A percentile compares a stretch with the other conserved stretches of the same genome.
Evolutionary conservation across 2,797 vertebrate genomes (phyloP).

Genomic region (Scomberomorus guttatus): DNA sequence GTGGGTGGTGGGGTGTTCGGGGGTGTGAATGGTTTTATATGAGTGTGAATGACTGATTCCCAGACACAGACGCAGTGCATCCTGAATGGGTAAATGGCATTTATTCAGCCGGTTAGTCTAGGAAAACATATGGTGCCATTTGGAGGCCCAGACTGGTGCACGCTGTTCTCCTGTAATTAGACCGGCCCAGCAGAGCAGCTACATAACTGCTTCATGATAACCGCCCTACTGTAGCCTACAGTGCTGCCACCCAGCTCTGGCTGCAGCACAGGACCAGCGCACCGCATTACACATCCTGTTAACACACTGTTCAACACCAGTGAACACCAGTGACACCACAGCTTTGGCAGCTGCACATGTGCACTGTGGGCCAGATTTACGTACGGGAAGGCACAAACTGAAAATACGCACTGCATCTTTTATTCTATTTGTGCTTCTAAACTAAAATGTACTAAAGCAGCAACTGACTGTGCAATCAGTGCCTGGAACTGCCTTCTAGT

Average conservation of each 20-base stretch:
- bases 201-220: slow-evolving; percentile 86
- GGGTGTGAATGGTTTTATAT: slow-evolving; percentile 80
- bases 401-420: slow-evolving; percentile 23
- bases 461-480: background rate
- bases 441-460: slow-evolving; percentile 16
- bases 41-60: slow-evolving; percentile 84
- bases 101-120: slow-evolving; percentile 92
- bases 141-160: slow-evolving; percentile 92
- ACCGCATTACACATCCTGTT: slow-evolving; percentile 81
- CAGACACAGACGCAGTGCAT: slow-evolving; percentile 83
- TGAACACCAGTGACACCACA: slow-evolving; percentile 75
- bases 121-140: slow-evolving; percentile 97
- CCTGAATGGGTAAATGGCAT: slow-evolving; percentile 88
- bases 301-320: slow-evolving; percentile 81
- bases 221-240: slow-evolving; percentile 77
- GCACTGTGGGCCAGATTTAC: slow-evolving; percentile 55
- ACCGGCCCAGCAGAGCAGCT: slow-evolving; percentile 89
- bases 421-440: background rate
- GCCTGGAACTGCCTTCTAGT: background rate
- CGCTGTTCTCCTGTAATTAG: slow-evolving; percentile 98
- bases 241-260: slow-evolving; percentile 76
- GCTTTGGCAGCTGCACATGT: slow-evolving; percentile 74
- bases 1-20: slow-evolving; percentile 58
- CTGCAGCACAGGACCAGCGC: slow-evolving; percentile 72
- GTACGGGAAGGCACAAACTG: slow-evolving; percentile 32